phyloP scores from a whole-genome alignment of 2,113 vertebrate genomes.

The Seriola dumerili region DNA sequence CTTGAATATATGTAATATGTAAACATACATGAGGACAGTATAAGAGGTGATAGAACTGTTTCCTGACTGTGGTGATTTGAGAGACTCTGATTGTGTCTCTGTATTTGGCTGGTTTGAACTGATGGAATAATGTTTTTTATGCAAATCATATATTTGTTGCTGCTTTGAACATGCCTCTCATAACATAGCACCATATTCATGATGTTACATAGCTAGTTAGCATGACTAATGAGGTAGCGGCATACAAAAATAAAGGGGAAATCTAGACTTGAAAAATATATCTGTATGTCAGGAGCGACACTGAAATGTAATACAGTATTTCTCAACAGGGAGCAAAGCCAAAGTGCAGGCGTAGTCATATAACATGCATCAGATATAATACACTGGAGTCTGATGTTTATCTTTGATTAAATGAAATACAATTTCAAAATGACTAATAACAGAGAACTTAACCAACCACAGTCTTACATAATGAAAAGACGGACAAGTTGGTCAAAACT shows the following conservation, averaged over 20 bases:
- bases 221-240: not conserved
- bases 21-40: not conserved
- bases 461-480: not conserved
- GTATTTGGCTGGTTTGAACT: not conserved
- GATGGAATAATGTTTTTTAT: not conserved
- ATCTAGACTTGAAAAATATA: not conserved
- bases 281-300: not conserved
- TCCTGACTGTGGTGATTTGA: no score
- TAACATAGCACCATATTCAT: not conserved
- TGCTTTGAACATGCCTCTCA: conserved; percentile 1
- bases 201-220: conserved; percentile 8
- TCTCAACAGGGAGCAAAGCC: no score
- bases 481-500: not conserved
- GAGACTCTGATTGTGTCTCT: not conserved
- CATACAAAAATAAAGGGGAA: conserved; percentile 1
- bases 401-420: not conserved
- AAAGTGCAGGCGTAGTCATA: not conserved
- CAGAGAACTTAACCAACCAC: no score
- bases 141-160: not conserved
- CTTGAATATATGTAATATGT: not conserved
- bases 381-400: not conserved
- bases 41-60: not conserved
- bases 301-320: not conserved
- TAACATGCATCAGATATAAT: not conserved
- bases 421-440: no score